These are phyloP conservation scores for Diplolepis rosae DNA, from an alignment of 2,888 invertebrate species.

Conservation along the genomic window DNA sequence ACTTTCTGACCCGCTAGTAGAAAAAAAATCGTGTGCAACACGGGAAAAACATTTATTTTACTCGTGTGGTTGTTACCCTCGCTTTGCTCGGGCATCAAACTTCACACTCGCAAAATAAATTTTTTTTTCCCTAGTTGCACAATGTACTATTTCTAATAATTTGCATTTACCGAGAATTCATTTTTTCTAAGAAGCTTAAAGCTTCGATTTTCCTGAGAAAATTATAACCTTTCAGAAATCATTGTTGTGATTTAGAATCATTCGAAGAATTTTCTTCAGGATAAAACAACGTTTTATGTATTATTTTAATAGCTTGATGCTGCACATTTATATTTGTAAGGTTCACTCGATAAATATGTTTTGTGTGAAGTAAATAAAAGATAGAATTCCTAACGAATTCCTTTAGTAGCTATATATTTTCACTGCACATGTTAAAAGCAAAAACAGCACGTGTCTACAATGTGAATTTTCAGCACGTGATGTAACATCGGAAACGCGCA, in stretches of 20 bases:
- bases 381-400: constrained; percentile 28
- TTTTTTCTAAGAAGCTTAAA: background rate
- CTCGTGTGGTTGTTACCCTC: too few relatives aligned
- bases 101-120: too few relatives aligned
- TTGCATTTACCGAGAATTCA: background rate
- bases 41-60: too few relatives aligned
- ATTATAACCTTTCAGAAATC: constrained; percentile 4
- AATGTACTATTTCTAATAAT: too few relatives aligned
- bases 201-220: constrained; percentile 24
- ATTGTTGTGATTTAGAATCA: background rate
- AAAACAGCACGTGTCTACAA: constrained; percentile 11
- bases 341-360: background rate
- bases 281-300: background rate
- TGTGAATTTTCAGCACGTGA: constrained; percentile 7
- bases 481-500: background rate
- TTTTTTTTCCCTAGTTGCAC: too few relatives aligned
- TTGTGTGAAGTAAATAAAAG: constrained; percentile 27
- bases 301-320: constrained; percentile 13
- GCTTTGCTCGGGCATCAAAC: too few relatives aligned
- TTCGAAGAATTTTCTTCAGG: constrained; percentile 5
- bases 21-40: too few relatives aligned
- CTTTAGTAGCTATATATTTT: constrained; percentile 52
- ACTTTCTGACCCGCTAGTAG: too few relatives aligned
- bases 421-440: constrained; percentile 48
- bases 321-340: constrained; percentile 25